Percentiles rank a stretch among this genome's conserved stretches.
Evolutionary conservation across 1,140 invertebrate species (phyloP).

Genomic region (Monochamus saltuarius): DNA sequence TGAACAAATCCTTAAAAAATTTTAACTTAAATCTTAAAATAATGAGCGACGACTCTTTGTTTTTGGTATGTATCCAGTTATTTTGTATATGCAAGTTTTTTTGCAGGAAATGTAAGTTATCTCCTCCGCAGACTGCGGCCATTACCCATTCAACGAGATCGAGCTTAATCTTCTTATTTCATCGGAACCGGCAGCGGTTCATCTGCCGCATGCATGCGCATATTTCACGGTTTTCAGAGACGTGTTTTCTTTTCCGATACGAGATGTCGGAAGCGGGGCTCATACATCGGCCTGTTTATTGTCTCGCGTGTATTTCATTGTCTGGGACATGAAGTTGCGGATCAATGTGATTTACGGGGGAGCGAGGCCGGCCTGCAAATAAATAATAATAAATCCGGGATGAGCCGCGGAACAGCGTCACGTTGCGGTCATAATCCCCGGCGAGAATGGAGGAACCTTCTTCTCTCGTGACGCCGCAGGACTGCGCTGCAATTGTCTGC

Average conservation of each 20-base stretch:
- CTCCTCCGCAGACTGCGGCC: too few relatives aligned
- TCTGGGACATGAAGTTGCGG: slow-evolving; percentile 17
- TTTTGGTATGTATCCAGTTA: too few relatives aligned
- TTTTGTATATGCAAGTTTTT: too few relatives aligned
- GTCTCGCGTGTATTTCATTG: slow-evolving; percentile 31
- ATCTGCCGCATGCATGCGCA: neutral
- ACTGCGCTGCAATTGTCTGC: neutral
- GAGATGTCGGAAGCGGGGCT: slow-evolving; percentile 10
- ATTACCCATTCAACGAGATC: too few relatives aligned
- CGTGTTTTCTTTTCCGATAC: slow-evolving; percentile 5
- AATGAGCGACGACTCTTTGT: too few relatives aligned
- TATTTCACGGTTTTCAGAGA: slow-evolving; percentile 5
- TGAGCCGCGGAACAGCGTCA: slow-evolving; percentile 31
- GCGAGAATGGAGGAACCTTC: slow-evolving; percentile 14
- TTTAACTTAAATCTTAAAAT: too few relatives aligned
- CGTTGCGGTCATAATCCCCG: slow-evolving; percentile 32
- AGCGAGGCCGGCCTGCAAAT: slow-evolving; percentile 23
- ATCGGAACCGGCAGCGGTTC: too few relatives aligned
- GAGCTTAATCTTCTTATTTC: too few relatives aligned
- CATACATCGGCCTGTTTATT: slow-evolving; percentile 28
- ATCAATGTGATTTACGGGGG: slow-evolving; percentile 33
- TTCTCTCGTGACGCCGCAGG: slow-evolving; percentile 4
- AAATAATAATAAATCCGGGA: slow-evolving; percentile 37
- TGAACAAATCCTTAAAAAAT: too few relatives aligned
- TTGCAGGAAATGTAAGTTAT: too few relatives aligned